Evolutionary conservation across 1,140 invertebrate genomes (phyloP).

Genomic region (Bombus turneri): DNA sequence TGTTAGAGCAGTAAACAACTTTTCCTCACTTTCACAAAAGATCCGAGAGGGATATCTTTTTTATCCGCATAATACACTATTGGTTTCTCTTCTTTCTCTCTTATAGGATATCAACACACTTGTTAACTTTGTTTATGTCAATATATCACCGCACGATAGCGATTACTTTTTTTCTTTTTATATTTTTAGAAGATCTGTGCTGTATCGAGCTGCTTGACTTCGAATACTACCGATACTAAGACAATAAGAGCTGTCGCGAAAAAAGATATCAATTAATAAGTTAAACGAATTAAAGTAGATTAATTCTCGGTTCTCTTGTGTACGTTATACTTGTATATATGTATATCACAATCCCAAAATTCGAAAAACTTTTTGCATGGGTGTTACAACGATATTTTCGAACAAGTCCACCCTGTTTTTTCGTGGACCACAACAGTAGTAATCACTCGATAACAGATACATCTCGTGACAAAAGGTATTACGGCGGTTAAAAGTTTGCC

Average conservation of each 20-base stretch:
- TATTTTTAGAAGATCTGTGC: slow-evolving; percentile 39
- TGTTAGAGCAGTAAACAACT: slow-evolving; percentile 60
- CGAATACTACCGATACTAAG: slow-evolving; percentile 26
- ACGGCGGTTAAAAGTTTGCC: slow-evolving; percentile 29
- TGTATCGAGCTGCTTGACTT: slow-evolving; percentile 42
- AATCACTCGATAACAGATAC: slow-evolving; percentile 58
- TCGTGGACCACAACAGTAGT: slow-evolving; percentile 24
- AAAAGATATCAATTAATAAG: not conserved
- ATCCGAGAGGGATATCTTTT: slow-evolving; percentile 46
- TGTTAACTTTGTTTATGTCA: slow-evolving; percentile 11
- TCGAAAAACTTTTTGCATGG: slow-evolving; percentile 6
- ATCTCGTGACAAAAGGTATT: slow-evolving; percentile 55
- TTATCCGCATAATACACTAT: slow-evolving; percentile 9
- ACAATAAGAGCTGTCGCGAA: slow-evolving; percentile 12
- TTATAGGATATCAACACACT: slow-evolving; percentile 38
- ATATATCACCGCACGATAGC: slow-evolving; percentile 13
- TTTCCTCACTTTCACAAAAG: slow-evolving; percentile 44
- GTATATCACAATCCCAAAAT: not conserved
- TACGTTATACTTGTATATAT: not conserved
- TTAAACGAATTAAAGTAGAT: slow-evolving; percentile 36
- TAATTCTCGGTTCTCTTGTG: slow-evolving; percentile 28
- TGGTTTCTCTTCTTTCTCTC: not conserved
- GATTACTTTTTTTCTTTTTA: slow-evolving; percentile 27
- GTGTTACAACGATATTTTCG: slow-evolving; percentile 23
- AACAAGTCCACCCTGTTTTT: slow-evolving; percentile 17